Conservation (phyloP, 2,888 invertebrate species). For the Orchesella flavescens region DNA sequence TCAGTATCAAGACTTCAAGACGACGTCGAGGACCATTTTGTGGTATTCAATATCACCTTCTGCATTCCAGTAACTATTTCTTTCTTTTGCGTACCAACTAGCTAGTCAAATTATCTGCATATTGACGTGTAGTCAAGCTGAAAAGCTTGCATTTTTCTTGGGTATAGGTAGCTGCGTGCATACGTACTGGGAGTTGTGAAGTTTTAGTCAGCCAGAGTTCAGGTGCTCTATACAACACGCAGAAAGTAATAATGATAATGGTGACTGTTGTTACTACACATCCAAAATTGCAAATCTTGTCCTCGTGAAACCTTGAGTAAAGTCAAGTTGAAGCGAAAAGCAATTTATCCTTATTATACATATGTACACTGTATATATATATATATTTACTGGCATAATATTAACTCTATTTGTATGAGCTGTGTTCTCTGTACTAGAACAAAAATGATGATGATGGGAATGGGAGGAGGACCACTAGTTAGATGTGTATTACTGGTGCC, state of each 20-base stretch:
- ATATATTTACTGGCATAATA: not conserved
- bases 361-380: slow-evolving; percentile 31
- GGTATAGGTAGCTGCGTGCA: not conserved
- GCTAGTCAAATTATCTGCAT: slow-evolving; percentile 24
- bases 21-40: slow-evolving; percentile 1
- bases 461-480: slow-evolving; percentile 44
- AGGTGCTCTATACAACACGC: slow-evolving; percentile 16
- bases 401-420: slow-evolving; percentile 25
- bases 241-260: slow-evolving; percentile 38
- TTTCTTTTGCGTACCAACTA: slow-evolving; percentile 22
- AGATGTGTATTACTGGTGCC: slow-evolving; percentile 6
- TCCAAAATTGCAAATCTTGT: slow-evolving; percentile 48
- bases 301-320: slow-evolving; percentile 61
- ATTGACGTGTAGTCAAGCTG: not conserved
- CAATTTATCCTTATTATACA: slow-evolving; percentile 33
- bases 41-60: not conserved
- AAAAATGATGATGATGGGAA: slow-evolving; percentile 19
- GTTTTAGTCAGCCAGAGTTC: slow-evolving; percentile 21
- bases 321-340: slow-evolving; percentile 50
- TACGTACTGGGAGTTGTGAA: not conserved
- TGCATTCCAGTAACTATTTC: slow-evolving; percentile 22
- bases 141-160: not conserved
- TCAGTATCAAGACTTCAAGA: slow-evolving; percentile 5
- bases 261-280: slow-evolving; percentile 40
- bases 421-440: slow-evolving; percentile 3